Evolutionary conservation across 1,140 invertebrate species (phyloP).

Genomic region (Vollenhovia emeryi): DNA sequence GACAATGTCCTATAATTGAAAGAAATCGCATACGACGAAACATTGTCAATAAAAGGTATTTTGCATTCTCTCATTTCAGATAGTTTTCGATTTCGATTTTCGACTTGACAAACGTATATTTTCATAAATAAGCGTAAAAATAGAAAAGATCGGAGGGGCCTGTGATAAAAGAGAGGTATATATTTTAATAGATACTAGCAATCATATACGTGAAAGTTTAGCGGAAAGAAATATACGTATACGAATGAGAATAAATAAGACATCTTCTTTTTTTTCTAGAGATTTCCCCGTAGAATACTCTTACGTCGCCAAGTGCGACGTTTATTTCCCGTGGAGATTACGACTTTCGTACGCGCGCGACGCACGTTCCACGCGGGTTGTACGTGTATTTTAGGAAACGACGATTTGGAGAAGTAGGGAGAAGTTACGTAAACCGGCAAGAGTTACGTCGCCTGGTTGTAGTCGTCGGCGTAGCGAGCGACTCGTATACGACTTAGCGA

Average conservation of each 20-base stretch:
- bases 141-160: neutral
- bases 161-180: neutral
- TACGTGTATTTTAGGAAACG: slow-evolving; percentile 42
- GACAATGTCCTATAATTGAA: neutral
- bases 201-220: neutral
- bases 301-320: neutral
- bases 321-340: neutral
- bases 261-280: neutral
- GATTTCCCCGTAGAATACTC: neutral
- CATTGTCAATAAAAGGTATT: neutral
- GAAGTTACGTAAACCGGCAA: slow-evolving; percentile 6
- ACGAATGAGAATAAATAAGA: neutral
- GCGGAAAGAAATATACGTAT: neutral
- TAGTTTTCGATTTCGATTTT: neutral
- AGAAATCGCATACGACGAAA: neutral
- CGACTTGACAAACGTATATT: neutral
- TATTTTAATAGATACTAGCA: neutral
- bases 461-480: neutral
- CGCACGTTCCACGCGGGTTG: slow-evolving; percentile 26
- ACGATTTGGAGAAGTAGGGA: neutral
- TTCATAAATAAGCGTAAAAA: neutral
- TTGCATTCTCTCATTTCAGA: neutral
- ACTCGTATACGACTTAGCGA: neutral
- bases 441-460: neutral
- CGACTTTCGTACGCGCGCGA: neutral